A percentile compares a stretch with the other conserved stretches of the same genome.
These are phyloP conservation scores for Acridotheres tristis DNA, from an alignment of 2,797 vertebrate species.

Conservation along the genomic window DNA sequence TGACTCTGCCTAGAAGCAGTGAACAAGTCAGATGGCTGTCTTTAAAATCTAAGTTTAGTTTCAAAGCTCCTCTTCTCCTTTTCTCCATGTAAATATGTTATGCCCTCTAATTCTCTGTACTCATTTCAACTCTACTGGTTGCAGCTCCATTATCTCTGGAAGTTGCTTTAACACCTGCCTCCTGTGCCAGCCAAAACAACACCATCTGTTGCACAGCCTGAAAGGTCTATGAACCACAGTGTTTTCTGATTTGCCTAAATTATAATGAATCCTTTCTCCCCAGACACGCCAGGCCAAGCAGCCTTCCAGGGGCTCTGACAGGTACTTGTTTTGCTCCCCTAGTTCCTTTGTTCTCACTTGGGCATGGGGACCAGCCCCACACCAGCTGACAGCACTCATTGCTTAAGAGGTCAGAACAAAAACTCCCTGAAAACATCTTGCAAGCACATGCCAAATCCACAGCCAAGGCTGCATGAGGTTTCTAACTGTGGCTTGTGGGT, in stretches of 20 bases:
- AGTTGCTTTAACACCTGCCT: slow-evolving; percentile 39
- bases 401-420: background rate
- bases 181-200: background rate
- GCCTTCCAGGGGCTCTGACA: background rate
- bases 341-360: background rate
- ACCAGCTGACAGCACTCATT: background rate
- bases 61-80: background rate
- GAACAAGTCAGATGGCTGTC: background rate
- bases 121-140: slow-evolving; percentile 7
- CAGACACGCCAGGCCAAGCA: background rate
- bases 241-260: slow-evolving; percentile 34
- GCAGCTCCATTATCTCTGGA: slow-evolving; percentile 38
- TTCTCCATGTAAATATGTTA: background rate
- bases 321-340: background rate
- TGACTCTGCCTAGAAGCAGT: background rate
- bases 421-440: background rate
- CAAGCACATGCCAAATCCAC: background rate
- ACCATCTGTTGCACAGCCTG: slow-evolving; percentile 36
- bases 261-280: slow-evolving; percentile 37
- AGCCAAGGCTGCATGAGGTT: background rate
- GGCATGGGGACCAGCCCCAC: background rate
- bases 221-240: background rate
- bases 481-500: background rate
- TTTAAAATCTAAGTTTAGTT: background rate
- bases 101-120: background rate